phyloP scores from a whole-genome alignment of 2,797 vertebrate genomes.

The Sebastes cheni region DNA sequence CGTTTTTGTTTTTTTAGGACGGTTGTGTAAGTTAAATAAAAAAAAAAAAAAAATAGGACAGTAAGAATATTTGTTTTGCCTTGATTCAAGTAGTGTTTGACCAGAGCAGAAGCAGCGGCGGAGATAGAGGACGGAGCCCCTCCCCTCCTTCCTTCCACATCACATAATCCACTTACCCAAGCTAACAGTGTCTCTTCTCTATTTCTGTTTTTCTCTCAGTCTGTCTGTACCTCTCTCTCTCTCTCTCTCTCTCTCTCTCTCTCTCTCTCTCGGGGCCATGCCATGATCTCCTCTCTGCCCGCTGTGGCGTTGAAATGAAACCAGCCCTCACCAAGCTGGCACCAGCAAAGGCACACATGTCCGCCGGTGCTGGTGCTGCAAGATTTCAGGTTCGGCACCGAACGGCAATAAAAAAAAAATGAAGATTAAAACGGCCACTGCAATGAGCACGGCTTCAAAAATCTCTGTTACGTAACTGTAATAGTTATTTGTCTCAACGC shows the following conservation, averaged over 20 bases:
- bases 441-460: not conserved
- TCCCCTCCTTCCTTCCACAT: conserved; percentile 33
- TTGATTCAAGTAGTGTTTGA: conserved; percentile 42
- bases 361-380: conserved; percentile 9
- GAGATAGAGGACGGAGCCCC: conserved; percentile 26
- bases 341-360: conserved; percentile 31
- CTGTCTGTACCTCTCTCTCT: conserved; percentile 15
- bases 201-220: conserved; percentile 43
- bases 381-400: conserved; percentile 19
- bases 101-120: conserved; percentile 18
- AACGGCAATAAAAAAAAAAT: not conserved
- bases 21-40: conserved; percentile 8
- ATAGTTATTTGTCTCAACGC: conserved; percentile 42
- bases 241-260: conserved; percentile 29
- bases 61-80: conserved; percentile 15
- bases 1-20: not conserved
- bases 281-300: conserved; percentile 58
- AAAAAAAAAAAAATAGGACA: not conserved
- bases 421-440: conserved; percentile 22
- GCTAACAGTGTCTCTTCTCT: conserved; percentile 47
- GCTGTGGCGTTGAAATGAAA: conserved; percentile 67
- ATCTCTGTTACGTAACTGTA: conserved; percentile 41
- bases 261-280: conserved; percentile 43
- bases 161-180: conserved; percentile 66
- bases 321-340: conserved; percentile 66